Percentiles rank a stretch among this genome's conserved stretches.
These are phyloP conservation scores for Orchesella cincta DNA, from an alignment of 1,140 invertebrate genomes.

Conservation along the genomic window DNA sequence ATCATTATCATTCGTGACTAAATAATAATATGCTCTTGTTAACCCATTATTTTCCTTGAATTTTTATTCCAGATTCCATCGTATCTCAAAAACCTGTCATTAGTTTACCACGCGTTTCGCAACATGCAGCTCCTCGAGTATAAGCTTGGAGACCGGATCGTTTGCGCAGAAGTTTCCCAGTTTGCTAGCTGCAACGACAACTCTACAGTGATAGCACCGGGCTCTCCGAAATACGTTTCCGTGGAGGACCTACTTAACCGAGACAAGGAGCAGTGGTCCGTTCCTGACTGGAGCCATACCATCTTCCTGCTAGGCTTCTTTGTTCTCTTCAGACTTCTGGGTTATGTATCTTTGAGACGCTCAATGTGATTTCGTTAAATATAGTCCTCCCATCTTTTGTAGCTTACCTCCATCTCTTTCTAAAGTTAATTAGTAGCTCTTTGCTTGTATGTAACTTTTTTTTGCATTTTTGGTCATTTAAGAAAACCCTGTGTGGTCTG, in stretches of 20 bases:
- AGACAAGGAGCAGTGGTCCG: conserved; percentile 60
- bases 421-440: no score
- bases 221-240: conserved; percentile 62
- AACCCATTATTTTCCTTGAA: neutral
- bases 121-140: conserved; percentile 86
- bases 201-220: neutral
- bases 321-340: conserved; percentile 70
- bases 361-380: conserved; percentile 19
- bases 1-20: no score
- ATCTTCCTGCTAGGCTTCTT: conserved; percentile 72
- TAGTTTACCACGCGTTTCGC: conserved; percentile 83
- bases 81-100: conserved; percentile 53
- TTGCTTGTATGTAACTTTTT: no score
- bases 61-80: conserved; percentile 43
- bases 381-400: no score
- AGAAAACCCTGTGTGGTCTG: no score
- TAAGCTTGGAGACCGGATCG: conserved; percentile 67
- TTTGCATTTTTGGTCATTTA: no score
- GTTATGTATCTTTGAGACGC: conserved; percentile 71
- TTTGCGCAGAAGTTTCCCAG: conserved; percentile 60
- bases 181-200: conserved; percentile 23
- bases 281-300: conserved; percentile 76
- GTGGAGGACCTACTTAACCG: conserved; percentile 68
- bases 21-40: no score
- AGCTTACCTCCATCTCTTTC: no score